A percentile compares a stretch with the other conserved stretches of the same genome.
phyloP scores from a whole-genome alignment of 2,888 invertebrate species.

The Acleris cristana region DNA sequence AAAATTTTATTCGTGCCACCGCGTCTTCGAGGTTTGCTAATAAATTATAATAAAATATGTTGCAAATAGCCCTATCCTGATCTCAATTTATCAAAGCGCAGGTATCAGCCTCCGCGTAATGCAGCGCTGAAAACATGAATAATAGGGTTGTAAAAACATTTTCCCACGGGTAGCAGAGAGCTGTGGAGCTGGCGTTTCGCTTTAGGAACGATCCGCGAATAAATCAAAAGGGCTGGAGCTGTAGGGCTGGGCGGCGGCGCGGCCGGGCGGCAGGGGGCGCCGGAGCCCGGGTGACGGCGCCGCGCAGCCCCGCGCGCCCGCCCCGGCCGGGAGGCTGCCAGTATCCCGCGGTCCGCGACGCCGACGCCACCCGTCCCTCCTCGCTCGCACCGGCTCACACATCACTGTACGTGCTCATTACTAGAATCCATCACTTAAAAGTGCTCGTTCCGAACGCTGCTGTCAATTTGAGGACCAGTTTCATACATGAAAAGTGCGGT shows the following conservation, averaged over 20 bases:
- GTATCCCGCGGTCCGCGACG: conserved; percentile 78
- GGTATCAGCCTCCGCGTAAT: conserved; percentile 37
- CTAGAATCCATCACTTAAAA: conserved; percentile 47
- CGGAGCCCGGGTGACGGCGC: conserved; percentile 64
- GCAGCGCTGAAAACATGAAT: conserved; percentile 37
- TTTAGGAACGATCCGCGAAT: conserved; percentile 49
- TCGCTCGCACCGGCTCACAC: conserved; percentile 45
- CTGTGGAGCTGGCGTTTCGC: conserved; percentile 23
- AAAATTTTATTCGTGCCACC: too few species aligned
- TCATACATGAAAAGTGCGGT: conserved; percentile 58
- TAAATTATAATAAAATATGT: too few species aligned
- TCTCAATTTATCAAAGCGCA: conserved; percentile 6
- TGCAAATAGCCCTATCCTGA: background rate
- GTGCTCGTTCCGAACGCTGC: conserved; percentile 52
- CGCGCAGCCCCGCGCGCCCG: conserved; percentile 76
- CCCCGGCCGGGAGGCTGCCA: conserved; percentile 68
- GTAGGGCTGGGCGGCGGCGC: conserved; percentile 66
- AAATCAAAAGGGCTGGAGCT: conserved; percentile 57
- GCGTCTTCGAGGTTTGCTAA: too few species aligned
- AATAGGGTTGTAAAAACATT: conserved; percentile 37
- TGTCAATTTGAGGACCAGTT: conserved; percentile 62
- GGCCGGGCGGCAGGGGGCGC: conserved; percentile 63
- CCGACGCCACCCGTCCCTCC: conserved; percentile 62
- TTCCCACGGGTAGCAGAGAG: conserved; percentile 45
- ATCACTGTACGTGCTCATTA: conserved; percentile 57